phyloP scores from a whole-genome alignment of 2,888 invertebrate species.

The Teinopalpus imperialis region DNA sequence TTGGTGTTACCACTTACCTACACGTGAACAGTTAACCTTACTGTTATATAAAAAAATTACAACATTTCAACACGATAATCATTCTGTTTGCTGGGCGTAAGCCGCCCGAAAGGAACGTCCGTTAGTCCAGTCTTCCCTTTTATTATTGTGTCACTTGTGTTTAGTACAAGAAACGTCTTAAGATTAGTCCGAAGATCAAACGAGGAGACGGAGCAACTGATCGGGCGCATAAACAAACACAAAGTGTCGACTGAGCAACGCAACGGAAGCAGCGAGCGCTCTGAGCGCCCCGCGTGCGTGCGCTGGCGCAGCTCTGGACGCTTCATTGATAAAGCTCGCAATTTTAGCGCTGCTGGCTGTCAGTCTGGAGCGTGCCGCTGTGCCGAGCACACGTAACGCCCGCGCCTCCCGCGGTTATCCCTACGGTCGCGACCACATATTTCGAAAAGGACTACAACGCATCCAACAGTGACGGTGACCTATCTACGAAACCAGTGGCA shows the following conservation, averaged over 20 bases:
- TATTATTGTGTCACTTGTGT: too few relatives aligned
- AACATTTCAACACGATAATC: too few relatives aligned
- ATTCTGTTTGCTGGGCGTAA: too few relatives aligned
- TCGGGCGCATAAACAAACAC: slow-evolving; percentile 50
- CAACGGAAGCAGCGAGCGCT: slow-evolving; percentile 59
- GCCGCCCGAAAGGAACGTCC: too few relatives aligned
- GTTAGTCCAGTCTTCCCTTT: too few relatives aligned
- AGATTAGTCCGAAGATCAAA: too few relatives aligned
- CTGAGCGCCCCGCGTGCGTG: slow-evolving; percentile 46
- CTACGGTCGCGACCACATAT: slow-evolving; percentile 45
- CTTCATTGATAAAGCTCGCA: slow-evolving; percentile 71
- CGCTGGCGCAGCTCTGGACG: slow-evolving; percentile 55
- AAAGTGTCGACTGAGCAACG: slow-evolving; percentile 58
- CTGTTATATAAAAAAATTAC: too few relatives aligned
- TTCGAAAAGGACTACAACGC: slow-evolving; percentile 37
- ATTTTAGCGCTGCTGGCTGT: slow-evolving; percentile 46
- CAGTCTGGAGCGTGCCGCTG: slow-evolving; percentile 68
- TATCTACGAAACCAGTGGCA: slow-evolving; percentile 64
- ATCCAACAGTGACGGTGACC: slow-evolving; percentile 44
- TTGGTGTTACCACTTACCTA: too few relatives aligned
- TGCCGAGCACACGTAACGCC: slow-evolving; percentile 49
- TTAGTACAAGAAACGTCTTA: too few relatives aligned
- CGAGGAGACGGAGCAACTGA: slow-evolving; percentile 7
- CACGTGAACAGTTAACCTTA: too few relatives aligned
- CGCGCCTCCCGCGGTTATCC: slow-evolving; percentile 36